Conservation (phyloP, 2,797 vertebrate genomes). For the Poecile montanus region DNA sequence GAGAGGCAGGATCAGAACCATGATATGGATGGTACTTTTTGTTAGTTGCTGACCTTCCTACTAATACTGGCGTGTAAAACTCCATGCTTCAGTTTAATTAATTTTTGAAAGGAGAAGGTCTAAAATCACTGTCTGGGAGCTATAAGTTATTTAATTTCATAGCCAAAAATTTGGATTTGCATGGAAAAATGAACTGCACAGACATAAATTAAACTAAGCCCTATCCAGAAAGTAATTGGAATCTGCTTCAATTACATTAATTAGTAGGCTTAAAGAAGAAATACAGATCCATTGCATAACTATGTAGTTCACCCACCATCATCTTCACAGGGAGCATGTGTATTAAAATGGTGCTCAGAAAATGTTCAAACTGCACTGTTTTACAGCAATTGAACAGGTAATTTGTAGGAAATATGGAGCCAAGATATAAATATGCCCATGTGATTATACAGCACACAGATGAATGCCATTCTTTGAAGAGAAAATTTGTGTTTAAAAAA, state of each 20-base stretch:
- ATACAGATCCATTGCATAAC: not conserved
- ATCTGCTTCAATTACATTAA: not conserved
- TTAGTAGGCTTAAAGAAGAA: not conserved
- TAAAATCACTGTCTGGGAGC: not conserved
- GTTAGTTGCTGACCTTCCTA: not conserved
- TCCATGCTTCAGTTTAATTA: not conserved
- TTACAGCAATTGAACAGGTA: not conserved
- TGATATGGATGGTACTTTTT: not conserved
- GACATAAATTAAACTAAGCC: constrained; percentile 2
- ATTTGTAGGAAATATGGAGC: not conserved
- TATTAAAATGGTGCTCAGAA: not conserved
- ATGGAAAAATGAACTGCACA: not conserved
- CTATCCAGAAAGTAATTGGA: not conserved
- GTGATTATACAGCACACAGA: not conserved
- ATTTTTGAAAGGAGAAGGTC: not conserved
- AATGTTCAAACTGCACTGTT: not conserved
- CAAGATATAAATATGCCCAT: not conserved
- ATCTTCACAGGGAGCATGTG: not conserved
- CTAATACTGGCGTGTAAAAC: not conserved
- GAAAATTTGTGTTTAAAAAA: not conserved
- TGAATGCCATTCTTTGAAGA: not conserved
- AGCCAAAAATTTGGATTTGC: not conserved
- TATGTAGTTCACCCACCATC: not conserved
- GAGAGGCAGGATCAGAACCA: not conserved
- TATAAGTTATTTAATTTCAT: not conserved